Percentiles rank a stretch among this genome's conserved stretches.
Conservation (phyloP, 2,797 vertebrate species). For the Gallinago nigripennis region DNA sequence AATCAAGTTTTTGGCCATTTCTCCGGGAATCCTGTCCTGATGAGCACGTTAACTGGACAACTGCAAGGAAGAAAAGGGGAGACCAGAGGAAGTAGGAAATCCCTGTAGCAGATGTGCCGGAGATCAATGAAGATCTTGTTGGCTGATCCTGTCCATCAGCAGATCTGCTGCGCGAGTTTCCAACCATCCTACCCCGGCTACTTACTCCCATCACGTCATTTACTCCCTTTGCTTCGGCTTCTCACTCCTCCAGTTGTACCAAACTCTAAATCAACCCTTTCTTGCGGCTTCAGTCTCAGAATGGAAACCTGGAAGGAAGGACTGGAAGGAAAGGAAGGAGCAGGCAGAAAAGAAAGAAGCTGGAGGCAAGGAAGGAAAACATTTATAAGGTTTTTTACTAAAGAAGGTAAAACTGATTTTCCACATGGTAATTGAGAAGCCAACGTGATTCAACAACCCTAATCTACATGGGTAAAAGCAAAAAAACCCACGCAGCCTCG, state of each 20-base stretch:
- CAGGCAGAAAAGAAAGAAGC: not conserved
- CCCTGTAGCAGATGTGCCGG: not conserved
- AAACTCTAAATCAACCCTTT: not conserved
- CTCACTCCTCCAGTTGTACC: not conserved
- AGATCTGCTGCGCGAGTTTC: not conserved
- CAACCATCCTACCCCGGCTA: not conserved
- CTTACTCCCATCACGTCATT: not conserved
- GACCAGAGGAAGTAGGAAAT: not conserved
- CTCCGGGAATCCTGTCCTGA: not conserved
- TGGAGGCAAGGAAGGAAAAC: not conserved
- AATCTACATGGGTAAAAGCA: not conserved
- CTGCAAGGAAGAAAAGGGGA: not conserved
- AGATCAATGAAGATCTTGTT: rapidly evolving
- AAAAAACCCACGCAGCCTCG: not conserved
- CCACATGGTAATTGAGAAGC: not conserved
- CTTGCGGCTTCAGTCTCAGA: not conserved
- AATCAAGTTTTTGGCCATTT: not conserved
- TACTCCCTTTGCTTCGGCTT: not conserved
- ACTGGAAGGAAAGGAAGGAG: not conserved
- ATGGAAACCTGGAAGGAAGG: conserved; percentile 35
- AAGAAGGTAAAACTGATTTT: not conserved
- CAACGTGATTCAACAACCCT: not conserved
- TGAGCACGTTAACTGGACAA: not conserved
- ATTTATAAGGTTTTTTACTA: not conserved
- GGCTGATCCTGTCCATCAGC: not conserved